Evolutionary conservation across 1,140 invertebrate species (phyloP), one percentile per base, ranked within the genome.

Genomic region (Trichonephila clavata): DNA sequence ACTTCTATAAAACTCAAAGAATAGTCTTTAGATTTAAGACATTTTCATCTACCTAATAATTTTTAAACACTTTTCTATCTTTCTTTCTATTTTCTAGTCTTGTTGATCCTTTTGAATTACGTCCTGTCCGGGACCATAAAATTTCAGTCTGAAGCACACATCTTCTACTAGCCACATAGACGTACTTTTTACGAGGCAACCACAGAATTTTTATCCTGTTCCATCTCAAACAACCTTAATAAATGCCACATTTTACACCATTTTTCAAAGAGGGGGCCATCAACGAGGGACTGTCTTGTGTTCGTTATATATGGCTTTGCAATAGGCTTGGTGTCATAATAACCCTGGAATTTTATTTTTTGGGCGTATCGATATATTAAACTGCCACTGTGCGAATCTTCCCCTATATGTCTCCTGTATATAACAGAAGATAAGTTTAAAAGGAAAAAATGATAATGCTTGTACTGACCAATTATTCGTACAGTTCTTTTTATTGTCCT

Each of bases 231-330:
- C 80, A 83, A 57, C 2, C 80, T 10, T 21, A 83, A 83, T 83
- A 83, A 83, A 39, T 50, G 80, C 50, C 80, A 50, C 32, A 18
- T 83, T 57, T 50, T 27, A 43, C 43, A 5, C 20, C 32, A 83
- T 83, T 83, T 83, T 21, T 83, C 80, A 50, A 21, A 83, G 50
- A 43, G 10, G 80, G 50, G 80, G 80, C 80, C 43, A 13, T 83
- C 80, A 16, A 2, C 5, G 4, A 39, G 80, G 80, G 80, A 83
- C 80, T 83, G 80, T 0, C 80, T 21, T n/a, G 16, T 39, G 32
- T 18, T 50, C 50, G 16, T 81, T 43, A 81, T 81, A 20, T 20
- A 39, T 32, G 43, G 8, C 32, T 81, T 18, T 57, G n/a, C 6
- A 57, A 10, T 32, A n/a, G 18, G 14, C n/a, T 39, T n/a, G 20